Evolutionary conservation across 2,797 vertebrate genomes (phyloP), one percentile per base, ranked within the genome.

Genomic region (Hypotaenidia philippensis): DNA sequence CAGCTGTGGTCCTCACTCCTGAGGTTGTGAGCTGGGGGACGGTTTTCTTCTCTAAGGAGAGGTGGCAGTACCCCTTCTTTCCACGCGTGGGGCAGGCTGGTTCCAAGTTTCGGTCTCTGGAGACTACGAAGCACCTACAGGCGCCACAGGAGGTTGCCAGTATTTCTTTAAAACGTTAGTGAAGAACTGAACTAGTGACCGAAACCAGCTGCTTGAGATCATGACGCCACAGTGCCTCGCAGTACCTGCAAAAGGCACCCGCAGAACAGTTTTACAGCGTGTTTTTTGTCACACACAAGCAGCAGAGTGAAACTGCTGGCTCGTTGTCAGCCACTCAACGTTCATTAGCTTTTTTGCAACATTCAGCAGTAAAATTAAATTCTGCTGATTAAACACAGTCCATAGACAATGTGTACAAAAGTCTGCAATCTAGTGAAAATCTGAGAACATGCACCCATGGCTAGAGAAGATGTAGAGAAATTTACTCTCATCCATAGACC

Each of bases 61-160:
- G 1, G 6, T 2, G 1, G 3, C 0, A 4, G 6, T 14, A 5
- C 2, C 1, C 6, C 1, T 13, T 40, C 15, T 20, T 4, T 0
- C 0, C 2, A 2, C 6, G 4, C 3, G 0, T 1, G 13, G 21
- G 6, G 38, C 16, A 13, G 1, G 1, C 1, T 6, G 0, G 4
- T 3, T 27, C 14, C 8, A 1, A 3, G 3, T 6, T 4, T 21
- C 19, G 9, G 5, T 6, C 29, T 53, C 9, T 22, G 6, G 59
- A 15, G 3, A 15, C 32, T 15, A 1, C 26, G 10, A 16, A 18
- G 5, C 5, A 4, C 4, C 1, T 17, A 2, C 27, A 2, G 18
- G 2, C 56, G 23, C 32, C 13, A 1, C 4, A 3, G 7, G 3
- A 16, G 21, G 14, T 3, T 14, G 41, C 13, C 5, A 0, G 22